Base-by-base conservation (phyloP, 2,113 vertebrate genomes). In the Petroica traversi region DNA sequence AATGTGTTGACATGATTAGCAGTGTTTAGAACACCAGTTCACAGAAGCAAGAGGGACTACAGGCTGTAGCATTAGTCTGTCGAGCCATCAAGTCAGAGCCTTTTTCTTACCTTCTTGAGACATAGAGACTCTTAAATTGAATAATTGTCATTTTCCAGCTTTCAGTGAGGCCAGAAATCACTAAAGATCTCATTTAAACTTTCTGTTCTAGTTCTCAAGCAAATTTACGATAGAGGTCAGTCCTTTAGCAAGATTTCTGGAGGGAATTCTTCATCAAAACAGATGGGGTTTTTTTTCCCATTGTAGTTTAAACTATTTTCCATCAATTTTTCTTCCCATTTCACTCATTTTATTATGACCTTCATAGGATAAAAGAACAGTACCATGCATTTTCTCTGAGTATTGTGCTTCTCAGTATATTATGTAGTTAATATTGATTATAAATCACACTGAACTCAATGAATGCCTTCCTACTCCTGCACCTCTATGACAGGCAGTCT, bases 341-440 rank as follows among this genome's bases (percentile, higher is more conserved):
- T 83, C 78, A 55, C 69, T 75, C 66, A 86, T 95, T 83, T 89
- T 88, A 92, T 89, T 93, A 85, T 83, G 97, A 97, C 93, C 93
- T 97, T 96, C 95, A 91, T 8, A 73, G 76, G 80, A 92, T 93
- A 87, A 96, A 97, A 93, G 54, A 92, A 71, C 46, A 74, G 78
- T 90, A 81, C 51, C 15, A 79, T 63, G 26, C 48, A 19, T 64
- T 77, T 91, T 68, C 81, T 76, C 64, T 51, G 22, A 93, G 73
- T 45, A 90, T 13, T 79, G 80, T 52, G 28, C 31, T 93, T 95
- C 67, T 81, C 76, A 82, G 84, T 94, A 87, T 78, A 63, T 97
- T 94, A 96, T 86, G 73, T 68, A 72, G 92, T 97, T 97, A 97
- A 94, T 93, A 98, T 95, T 96, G 97, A 98, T 97, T 96, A 88